These are phyloP conservation scores for Yponomeuta sedellus DNA, from an alignment of 2,888 invertebrate species.

Conservation along the genomic window DNA sequence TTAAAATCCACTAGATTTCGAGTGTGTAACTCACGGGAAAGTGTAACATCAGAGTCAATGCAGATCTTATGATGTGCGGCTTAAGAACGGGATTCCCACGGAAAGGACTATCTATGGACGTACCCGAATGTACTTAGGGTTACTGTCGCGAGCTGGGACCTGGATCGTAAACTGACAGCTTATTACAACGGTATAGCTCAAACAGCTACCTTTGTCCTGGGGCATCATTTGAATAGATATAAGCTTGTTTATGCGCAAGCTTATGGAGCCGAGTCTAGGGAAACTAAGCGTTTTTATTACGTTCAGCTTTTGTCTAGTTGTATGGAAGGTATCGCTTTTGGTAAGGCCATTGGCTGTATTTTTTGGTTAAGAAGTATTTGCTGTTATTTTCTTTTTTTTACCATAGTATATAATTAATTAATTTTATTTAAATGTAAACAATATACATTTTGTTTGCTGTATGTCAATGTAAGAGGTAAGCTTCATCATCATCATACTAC, in stretches of 20 bases:
- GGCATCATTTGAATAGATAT: conserved; percentile 9
- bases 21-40: conserved; percentile 19
- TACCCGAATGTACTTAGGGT: neutral
- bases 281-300: too few species aligned
- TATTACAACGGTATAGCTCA: conserved; percentile 3
- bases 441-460: too few species aligned
- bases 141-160: conserved; percentile 7
- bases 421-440: too few species aligned
- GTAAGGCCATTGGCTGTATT: too few species aligned
- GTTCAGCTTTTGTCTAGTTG: too few species aligned
- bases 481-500: too few species aligned
- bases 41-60: neutral
- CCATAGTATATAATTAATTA: too few species aligned
- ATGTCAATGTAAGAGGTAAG: too few species aligned
- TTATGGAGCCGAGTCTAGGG: neutral
- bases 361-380: too few species aligned
- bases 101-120: conserved; percentile 2
- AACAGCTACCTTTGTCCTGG: conserved; percentile 6
- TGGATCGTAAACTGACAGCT: conserved; percentile 4
- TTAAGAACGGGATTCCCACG: neutral
- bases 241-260: conserved; percentile 7
- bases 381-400: too few species aligned
- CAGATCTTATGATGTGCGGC: too few species aligned
- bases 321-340: too few species aligned
- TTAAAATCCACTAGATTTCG: conserved; percentile 12